Evolutionary conservation across 2,888 invertebrate genomes (phyloP), one percentile per base, ranked within the genome.

Genomic region (Aricia artaxerxes): DNA sequence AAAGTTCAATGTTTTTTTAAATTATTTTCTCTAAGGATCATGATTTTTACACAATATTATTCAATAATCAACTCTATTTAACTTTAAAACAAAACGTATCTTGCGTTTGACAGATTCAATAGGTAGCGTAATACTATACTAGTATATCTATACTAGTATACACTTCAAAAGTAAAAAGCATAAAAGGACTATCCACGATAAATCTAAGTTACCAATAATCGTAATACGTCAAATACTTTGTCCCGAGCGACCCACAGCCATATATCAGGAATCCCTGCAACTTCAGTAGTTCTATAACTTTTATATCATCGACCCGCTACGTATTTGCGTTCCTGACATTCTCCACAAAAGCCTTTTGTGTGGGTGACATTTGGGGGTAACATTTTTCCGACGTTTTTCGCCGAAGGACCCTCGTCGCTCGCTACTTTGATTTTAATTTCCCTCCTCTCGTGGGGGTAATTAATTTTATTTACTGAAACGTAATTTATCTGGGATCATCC

Each of bases 331-430:
- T 64, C 64, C 64, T 31, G 64, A 31, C 31, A 31, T 64, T 64
- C 24, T 31, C 31, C 4, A 64, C 64, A 64, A 64, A 31, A 31
- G 64, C 64, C 64, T 64, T 64, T 64, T 64, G 31, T 64, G 31
- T 31, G 61, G 24, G 31, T 31, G 64, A 64, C 64, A 64, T 64
- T 64, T 64, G 24, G 31, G 31, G 31, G 64, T 31, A 64, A 64
- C 64, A 64, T 64, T 64, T 64, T 64, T 64, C 64, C 24, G 64
- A 64, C 64, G 64, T 64, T 64, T 31, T 61, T 31, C 31, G 64
- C 31, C 9, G 64, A 31, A 31, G 64, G 31, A 64, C 31, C 31
- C 64, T 64, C 64, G 64, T 9, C 24, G 24, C 61, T 61, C 16
- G 61, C 16, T 61, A 64, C 64, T 64, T 64, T 64, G 11, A 31